Conservation (phyloP, 1,140 invertebrate species). For the Euschistus heros region DNA sequence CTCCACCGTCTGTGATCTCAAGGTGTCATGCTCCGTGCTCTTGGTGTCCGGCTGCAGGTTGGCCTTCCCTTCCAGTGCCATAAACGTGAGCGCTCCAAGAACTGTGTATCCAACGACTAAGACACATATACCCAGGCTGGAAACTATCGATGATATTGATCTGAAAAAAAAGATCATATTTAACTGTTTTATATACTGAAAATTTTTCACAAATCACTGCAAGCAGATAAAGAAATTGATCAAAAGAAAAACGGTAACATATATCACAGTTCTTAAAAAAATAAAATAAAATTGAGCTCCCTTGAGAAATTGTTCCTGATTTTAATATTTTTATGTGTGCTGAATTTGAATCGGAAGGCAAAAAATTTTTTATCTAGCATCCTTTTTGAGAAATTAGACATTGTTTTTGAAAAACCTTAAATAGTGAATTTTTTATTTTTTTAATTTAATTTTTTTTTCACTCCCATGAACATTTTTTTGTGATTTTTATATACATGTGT, state of each 20-base stretch:
- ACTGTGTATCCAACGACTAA: constrained; percentile 82
- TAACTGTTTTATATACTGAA: background rate
- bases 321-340: no score
- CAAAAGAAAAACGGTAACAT: background rate
- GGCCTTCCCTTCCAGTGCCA: constrained; percentile 62
- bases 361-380: no score
- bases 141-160: constrained; percentile 27
- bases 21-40: constrained; percentile 25
- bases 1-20: constrained; percentile 54
- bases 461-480: no score
- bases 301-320: no score
- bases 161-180: constrained; percentile 24
- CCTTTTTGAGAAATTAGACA: no score
- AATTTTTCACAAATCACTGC: background rate
- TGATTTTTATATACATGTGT: no score
- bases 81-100: constrained; percentile 83
- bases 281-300: no score
- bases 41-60: constrained; percentile 32
- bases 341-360: no score
- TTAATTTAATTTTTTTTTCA: no score
- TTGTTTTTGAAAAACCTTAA: no score
- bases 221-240: background rate
- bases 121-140: constrained; percentile 56
- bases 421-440: no score
- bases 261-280: no score